These are phyloP conservation scores for Burhinus bistriatus DNA, from an alignment of 2,113 vertebrate genomes.

Conservation along the genomic window DNA sequence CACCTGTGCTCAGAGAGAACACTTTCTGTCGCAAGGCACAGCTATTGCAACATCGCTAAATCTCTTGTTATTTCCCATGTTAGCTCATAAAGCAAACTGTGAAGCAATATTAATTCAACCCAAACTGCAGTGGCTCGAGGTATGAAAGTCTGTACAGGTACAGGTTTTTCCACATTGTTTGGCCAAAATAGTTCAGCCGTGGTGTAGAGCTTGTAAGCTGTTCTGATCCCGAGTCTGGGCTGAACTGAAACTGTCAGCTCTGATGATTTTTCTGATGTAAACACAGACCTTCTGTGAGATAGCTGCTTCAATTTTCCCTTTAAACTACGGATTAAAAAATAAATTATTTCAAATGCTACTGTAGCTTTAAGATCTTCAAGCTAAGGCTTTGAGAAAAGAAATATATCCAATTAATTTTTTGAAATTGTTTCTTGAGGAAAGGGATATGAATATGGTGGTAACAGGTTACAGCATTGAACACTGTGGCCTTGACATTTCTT, in stretches of 20 bases:
- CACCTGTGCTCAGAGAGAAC: neutral
- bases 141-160: neutral
- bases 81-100: neutral
- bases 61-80: neutral
- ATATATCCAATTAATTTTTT: neutral
- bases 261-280: neutral
- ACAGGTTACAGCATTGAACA: neutral
- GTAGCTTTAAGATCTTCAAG: neutral
- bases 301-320: neutral
- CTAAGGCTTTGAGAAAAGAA: neutral
- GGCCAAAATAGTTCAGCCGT: neutral
- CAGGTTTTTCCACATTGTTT: neutral
- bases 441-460: neutral
- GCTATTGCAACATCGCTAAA: neutral
- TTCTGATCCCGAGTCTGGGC: neutral
- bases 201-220: neutral
- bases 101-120: neutral
- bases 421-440: neutral
- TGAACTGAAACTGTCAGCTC: neutral
- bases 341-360: neutral
- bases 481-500: neutral
- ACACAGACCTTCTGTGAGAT: neutral
- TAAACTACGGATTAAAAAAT: neutral
- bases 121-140: neutral
- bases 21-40: neutral